phyloP scores from a whole-genome alignment of 1,140 invertebrate species.

The Atta colombica region DNA sequence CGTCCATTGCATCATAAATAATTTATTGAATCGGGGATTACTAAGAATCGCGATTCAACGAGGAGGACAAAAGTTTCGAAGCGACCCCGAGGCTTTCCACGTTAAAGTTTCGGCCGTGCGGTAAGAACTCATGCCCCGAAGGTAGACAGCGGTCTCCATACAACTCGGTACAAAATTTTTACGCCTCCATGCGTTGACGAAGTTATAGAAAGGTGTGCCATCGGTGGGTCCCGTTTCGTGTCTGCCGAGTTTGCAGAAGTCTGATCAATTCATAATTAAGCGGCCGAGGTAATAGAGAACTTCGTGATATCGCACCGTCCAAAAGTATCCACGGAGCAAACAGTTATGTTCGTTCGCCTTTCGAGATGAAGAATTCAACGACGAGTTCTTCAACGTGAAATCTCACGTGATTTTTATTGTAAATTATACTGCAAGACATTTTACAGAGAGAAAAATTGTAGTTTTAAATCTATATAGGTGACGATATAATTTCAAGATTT shows the following conservation, averaged over 20 bases:
- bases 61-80: conserved; percentile 71
- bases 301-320: conserved; percentile 61
- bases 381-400: conserved; percentile 32
- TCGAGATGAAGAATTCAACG: conserved; percentile 68
- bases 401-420: conserved; percentile 44
- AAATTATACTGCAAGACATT: conserved; percentile 25
- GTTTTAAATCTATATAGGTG: neutral
- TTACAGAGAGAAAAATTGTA: neutral
- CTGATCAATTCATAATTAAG: conserved; percentile 81
- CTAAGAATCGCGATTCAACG: conserved; percentile 65
- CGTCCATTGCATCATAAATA: conserved; percentile 76
- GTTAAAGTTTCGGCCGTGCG: conserved; percentile 66
- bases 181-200: conserved; percentile 51
- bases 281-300: conserved; percentile 60
- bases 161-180: conserved; percentile 74
- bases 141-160: conserved; percentile 59
- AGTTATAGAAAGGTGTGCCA: conserved; percentile 51
- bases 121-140: conserved; percentile 57
- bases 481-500: too few species aligned
- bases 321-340: conserved; percentile 35
- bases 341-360: conserved; percentile 52
- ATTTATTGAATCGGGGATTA: conserved; percentile 79
- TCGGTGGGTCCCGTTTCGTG: conserved; percentile 57
- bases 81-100: conserved; percentile 56
- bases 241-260: conserved; percentile 75